phyloP scores from a whole-genome alignment of 2,113 vertebrate genomes.

The Vimba vimba region DNA sequence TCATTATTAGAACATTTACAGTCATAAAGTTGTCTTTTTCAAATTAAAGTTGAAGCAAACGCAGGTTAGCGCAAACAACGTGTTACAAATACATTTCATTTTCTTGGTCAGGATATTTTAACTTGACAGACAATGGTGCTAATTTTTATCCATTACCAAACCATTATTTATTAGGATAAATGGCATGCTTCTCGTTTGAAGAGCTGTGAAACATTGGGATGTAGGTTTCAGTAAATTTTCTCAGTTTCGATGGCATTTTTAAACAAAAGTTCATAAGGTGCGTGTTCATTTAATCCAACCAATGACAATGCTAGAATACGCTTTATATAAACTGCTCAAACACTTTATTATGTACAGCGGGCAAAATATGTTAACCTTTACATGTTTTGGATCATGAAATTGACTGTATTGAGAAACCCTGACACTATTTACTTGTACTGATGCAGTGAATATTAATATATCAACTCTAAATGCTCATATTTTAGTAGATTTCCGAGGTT shows the following conservation, averaged over 20 bases:
- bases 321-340: background rate
- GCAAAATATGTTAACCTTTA: background rate
- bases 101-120: background rate
- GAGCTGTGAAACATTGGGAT: background rate
- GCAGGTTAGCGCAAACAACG: background rate
- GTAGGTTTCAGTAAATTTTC: background rate
- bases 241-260: background rate
- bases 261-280: background rate
- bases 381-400: background rate
- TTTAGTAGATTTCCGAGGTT: background rate
- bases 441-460: conserved; percentile 5
- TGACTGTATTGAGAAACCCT: background rate
- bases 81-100: conserved; percentile 4
- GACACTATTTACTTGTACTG: background rate
- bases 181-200: background rate
- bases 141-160: background rate
- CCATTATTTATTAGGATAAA: background rate
- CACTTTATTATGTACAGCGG: background rate
- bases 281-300: background rate
- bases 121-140: conserved; percentile 2
- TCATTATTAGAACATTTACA: background rate
- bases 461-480: background rate
- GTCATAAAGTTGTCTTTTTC: background rate
- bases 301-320: background rate
- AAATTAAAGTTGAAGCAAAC: background rate